Conservation (phyloP, 2,797 vertebrate genomes). For the Gadopsis marmoratus region DNA sequence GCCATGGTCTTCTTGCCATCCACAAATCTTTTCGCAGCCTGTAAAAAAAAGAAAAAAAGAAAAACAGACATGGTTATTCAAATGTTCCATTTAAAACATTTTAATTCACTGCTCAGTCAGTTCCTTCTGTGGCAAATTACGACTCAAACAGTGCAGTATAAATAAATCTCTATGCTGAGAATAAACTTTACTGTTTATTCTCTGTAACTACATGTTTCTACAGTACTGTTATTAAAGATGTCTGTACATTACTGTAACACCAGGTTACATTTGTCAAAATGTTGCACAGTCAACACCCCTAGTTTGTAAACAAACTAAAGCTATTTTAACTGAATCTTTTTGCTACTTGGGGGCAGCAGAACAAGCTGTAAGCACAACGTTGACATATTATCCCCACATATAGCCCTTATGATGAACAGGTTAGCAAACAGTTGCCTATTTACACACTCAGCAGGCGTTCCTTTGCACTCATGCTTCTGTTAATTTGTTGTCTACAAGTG, state of each 20-base stretch:
- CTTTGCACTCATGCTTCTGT: neutral
- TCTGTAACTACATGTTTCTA: neutral
- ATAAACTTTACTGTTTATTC: neutral
- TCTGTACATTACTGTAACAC: too few species aligned
- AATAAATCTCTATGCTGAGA: neutral
- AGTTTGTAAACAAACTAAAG: neutral
- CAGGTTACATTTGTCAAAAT: neutral
- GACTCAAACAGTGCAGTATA: neutral
- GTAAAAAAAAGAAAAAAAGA: conserved; percentile 30
- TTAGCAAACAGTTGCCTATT: neutral
- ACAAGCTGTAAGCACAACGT: neutral
- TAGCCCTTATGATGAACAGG: neutral
- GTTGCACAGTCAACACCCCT: neutral
- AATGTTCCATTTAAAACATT: neutral
- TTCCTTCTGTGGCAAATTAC: neutral
- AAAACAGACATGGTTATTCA: neutral
- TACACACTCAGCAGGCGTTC: neutral
- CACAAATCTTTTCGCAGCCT: conserved; percentile 94
- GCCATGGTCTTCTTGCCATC: conserved; percentile 92
- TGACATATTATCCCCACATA: neutral
- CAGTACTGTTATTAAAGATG: neutral
- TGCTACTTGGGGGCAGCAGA: neutral
- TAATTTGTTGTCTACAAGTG: neutral
- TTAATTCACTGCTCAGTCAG: neutral
- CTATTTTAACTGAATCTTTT: neutral